phyloP scores from a whole-genome alignment of 2,797 vertebrate genomes.

The Saxicola maurus region DNA sequence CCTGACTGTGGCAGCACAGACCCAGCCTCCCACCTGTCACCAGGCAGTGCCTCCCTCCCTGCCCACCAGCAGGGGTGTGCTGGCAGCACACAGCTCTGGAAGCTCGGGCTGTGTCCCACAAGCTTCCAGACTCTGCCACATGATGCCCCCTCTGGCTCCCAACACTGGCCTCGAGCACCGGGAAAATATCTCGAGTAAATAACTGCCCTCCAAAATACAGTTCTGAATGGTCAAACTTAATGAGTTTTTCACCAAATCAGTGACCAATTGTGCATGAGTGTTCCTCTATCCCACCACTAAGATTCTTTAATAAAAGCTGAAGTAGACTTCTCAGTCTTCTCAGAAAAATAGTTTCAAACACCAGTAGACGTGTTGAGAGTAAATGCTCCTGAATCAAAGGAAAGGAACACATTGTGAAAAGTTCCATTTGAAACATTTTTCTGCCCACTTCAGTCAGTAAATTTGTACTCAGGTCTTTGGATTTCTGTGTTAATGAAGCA shows the following conservation, averaged over 20 bases:
- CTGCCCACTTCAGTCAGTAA: not conserved
- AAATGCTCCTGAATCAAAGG: not conserved
- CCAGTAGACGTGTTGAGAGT: not conserved
- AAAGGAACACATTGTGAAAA: not conserved
- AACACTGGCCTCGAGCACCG: not conserved
- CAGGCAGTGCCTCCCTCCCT: not conserved
- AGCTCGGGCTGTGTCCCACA: not conserved
- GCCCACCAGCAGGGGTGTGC: not conserved
- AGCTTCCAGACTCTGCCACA: not conserved
- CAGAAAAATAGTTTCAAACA: not conserved
- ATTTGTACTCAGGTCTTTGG: not conserved
- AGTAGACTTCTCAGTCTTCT: not conserved
- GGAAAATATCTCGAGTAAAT: not conserved
- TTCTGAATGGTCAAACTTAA: not conserved
- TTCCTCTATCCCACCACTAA: not conserved
- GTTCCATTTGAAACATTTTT: not conserved
- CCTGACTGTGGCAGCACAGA: not conserved
- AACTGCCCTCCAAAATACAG: not conserved
- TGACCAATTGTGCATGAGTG: not conserved
- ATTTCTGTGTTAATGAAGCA: not conserved
- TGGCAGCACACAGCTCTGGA: fast-evolving
- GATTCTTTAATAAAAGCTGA: not conserved
- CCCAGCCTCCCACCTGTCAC: not conserved
- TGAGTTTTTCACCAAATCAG: not conserved
- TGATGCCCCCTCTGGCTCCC: not conserved